These are phyloP conservation scores for Pelobates fuscus DNA, from an alignment of 2,113 vertebrate species.

Conservation along the genomic window DNA sequence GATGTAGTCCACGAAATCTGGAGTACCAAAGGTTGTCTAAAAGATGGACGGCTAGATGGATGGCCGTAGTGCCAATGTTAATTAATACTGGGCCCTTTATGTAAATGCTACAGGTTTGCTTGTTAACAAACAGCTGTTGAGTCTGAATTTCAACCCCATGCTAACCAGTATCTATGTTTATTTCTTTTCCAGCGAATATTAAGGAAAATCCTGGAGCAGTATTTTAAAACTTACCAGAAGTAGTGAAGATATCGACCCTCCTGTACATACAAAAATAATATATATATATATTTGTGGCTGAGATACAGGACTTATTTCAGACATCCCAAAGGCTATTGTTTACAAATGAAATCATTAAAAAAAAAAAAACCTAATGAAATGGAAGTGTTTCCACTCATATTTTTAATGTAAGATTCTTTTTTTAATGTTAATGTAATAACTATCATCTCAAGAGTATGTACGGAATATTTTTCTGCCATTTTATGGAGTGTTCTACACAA, in stretches of 20 bases:
- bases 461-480: conserved; percentile 50
- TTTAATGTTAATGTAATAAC: conserved; percentile 51
- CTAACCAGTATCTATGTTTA: background rate
- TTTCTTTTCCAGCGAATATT: conserved; percentile 59
- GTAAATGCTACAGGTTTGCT: too few species aligned
- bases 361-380: conserved; percentile 24
- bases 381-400: conserved; percentile 19
- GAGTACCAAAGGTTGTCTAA: too few species aligned
- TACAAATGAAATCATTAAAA: background rate
- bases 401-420: conserved; percentile 53
- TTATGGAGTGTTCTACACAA: conserved; percentile 47
- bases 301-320: conserved; percentile 11
- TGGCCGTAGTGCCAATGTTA: too few species aligned
- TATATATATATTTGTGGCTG: conserved; percentile 31
- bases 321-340: conserved; percentile 38
- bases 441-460: conserved; percentile 20
- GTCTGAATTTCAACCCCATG: background rate
- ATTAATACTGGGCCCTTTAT: too few species aligned
- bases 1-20: too few species aligned
- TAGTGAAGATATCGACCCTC: conserved; percentile 45
- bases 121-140: too few species aligned
- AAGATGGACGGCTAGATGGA: too few species aligned
- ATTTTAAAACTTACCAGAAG: conserved; percentile 70
- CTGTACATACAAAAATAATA: conserved; percentile 35
- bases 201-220: conserved; percentile 78